phyloP scores from a whole-genome alignment of 1,140 invertebrate genomes.

The Cotesia glomerata region DNA sequence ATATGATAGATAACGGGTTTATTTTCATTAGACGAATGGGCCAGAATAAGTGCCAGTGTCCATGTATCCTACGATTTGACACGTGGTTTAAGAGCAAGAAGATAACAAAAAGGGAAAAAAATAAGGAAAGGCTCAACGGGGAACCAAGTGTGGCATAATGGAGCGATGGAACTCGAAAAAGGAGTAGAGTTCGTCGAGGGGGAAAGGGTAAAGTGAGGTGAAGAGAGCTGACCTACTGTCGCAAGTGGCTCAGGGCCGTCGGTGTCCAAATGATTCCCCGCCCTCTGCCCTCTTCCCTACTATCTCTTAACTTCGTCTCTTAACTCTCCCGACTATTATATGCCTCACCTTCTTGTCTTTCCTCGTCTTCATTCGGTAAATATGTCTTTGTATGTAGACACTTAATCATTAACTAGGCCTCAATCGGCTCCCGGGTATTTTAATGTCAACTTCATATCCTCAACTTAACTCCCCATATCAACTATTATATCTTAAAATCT shows the following conservation, averaged over 20 bases:
- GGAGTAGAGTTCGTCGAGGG: slow-evolving; percentile 40
- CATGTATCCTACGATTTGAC: not conserved
- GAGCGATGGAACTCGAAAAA: slow-evolving; percentile 34
- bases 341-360: slow-evolving; percentile 10
- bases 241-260: slow-evolving; percentile 63
- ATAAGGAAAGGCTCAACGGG: not conserved
- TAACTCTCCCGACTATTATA: slow-evolving; percentile 7
- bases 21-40: no score
- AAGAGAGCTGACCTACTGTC: slow-evolving; percentile 52
- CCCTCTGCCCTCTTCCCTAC: slow-evolving; percentile 26
- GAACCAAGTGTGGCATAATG: slow-evolving; percentile 36
- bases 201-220: slow-evolving; percentile 39
- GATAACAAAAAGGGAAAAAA: not conserved
- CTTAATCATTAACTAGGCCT: no score
- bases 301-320: slow-evolving; percentile 19
- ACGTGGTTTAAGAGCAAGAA: not conserved
- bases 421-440: no score
- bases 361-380: slow-evolving; percentile 10
- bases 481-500: no score
- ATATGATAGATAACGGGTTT: no score
- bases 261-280: slow-evolving; percentile 52
- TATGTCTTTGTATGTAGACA: not conserved
- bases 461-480: no score
- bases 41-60: not conserved
- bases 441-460: no score